Evolutionary conservation across 1,140 invertebrate genomes (phyloP).

Genomic region (Trigoniulus corallinus): DNA sequence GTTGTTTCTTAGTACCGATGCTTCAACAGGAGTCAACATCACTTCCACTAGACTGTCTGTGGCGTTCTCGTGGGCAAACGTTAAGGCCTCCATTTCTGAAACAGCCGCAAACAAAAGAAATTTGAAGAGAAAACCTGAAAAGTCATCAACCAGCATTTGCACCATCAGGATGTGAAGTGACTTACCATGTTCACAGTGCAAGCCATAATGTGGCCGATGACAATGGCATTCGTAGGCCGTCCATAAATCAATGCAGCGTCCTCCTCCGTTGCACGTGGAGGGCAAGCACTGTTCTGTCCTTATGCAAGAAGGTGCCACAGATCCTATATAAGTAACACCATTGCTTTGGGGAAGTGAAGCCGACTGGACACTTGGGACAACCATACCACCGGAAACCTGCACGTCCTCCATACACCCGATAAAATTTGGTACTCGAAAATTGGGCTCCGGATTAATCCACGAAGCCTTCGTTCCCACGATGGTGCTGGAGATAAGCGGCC

Average conservation of each 20-base stretch:
- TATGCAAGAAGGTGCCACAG: conserved; percentile 45
- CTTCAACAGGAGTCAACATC: conserved; percentile 42
- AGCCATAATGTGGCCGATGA: conserved; percentile 65
- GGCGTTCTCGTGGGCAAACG: conserved; percentile 72
- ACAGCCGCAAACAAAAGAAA: too few relatives aligned
- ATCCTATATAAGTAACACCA: not conserved
- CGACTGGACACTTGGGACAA: conserved; percentile 31
- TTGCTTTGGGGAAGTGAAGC: conserved; percentile 31
- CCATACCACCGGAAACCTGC: conserved; percentile 63
- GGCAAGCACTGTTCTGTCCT: conserved; percentile 62
- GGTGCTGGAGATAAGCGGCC: not conserved
- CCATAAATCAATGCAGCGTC: conserved; percentile 77
- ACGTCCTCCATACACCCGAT: conserved; percentile 86
- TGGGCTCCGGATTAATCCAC: not conserved
- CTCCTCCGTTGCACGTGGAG: conserved; percentile 71
- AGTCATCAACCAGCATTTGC: not conserved
- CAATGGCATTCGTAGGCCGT: conserved; percentile 69
- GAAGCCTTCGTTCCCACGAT: not conserved
- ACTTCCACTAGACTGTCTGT: conserved; percentile 52
- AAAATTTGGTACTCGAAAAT: conserved; percentile 27
- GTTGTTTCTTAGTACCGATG: conserved; percentile 48
- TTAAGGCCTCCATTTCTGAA: conserved; percentile 65
- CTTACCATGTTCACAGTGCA: conserved; percentile 70
- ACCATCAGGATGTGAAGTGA: too few relatives aligned
- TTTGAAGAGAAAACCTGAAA: not conserved